Percentiles rank a stretch among this genome's conserved stretches.
Evolutionary conservation across 2,888 invertebrate species (phyloP).

Genomic region (Pristionchus exspectatus): DNA sequence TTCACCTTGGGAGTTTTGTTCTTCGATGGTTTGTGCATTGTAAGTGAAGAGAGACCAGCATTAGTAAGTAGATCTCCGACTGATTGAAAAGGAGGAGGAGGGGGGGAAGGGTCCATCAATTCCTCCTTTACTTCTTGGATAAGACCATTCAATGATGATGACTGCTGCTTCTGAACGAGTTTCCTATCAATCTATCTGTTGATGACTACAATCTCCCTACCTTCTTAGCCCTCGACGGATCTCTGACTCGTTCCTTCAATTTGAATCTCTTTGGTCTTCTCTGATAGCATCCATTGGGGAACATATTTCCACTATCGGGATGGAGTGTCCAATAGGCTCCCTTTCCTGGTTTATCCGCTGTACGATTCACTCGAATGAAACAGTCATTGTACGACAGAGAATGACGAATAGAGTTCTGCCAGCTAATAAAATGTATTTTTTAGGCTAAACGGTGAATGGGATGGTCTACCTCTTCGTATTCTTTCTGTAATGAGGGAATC

Average conservation of each 20-base stretch:
- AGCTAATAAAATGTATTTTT: conserved; percentile 79
- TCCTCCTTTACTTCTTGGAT: conserved; percentile 48
- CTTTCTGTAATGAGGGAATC: conserved; percentile 98
- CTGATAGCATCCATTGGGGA: conserved; percentile 98
- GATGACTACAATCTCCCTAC: neutral
- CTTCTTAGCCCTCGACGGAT: conserved; percentile 60
- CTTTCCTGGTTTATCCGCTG: conserved; percentile 98
- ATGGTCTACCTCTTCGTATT: conserved; percentile 90
- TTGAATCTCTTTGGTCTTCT: conserved; percentile 98
- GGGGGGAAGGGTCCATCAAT: neutral
- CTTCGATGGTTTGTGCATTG: neutral
- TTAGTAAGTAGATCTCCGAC: neutral
- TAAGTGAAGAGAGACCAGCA: neutral
- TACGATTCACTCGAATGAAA: conserved; percentile 91
- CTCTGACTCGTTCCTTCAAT: conserved; percentile 86
- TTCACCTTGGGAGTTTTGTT: neutral
- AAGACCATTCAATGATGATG: neutral
- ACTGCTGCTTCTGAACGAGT: neutral
- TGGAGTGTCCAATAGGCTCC: conserved; percentile 99
- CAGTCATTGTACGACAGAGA: conserved; percentile 99
- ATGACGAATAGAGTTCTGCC: conserved; percentile 99
- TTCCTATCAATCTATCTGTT: neutral
- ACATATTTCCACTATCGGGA: conserved; percentile 98
- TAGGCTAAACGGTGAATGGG: neutral
- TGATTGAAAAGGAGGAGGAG: neutral